Conservation (phyloP, 2,888 invertebrate species). For the Acronicta leporina region DNA sequence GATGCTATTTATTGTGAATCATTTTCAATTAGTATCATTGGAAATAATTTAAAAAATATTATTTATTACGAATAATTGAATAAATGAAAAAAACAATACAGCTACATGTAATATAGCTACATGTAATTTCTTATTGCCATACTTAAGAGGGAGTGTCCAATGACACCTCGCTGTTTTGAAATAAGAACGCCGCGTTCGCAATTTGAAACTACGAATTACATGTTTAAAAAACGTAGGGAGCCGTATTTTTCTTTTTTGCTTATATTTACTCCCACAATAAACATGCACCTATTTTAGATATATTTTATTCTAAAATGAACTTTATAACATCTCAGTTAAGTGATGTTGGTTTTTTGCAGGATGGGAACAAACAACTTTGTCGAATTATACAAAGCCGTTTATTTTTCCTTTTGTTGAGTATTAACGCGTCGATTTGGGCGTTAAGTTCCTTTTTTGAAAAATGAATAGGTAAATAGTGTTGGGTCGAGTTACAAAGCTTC, state of each 20-base stretch:
- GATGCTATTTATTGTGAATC: conserved; percentile 18
- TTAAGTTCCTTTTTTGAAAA: conserved; percentile 87
- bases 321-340: not conserved
- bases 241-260: conserved; percentile 78
- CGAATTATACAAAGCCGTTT: conserved; percentile 86
- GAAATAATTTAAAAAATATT: conserved; percentile 20
- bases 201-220: conserved; percentile 88
- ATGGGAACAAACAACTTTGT: conserved; percentile 30
- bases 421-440: conserved; percentile 88
- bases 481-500: conserved; percentile 81
- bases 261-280: conserved; percentile 58
- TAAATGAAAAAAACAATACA: too few relatives aligned
- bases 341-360: not conserved
- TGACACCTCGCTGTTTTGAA: conserved; percentile 89
- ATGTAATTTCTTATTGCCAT: conserved; percentile 67
- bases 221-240: conserved; percentile 84
- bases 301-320: conserved; percentile 15
- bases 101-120: not conserved
- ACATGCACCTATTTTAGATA: conserved; percentile 9
- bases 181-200: conserved; percentile 88
- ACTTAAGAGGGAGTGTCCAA: conserved; percentile 82
- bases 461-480: conserved; percentile 88
- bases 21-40: conserved; percentile 15
- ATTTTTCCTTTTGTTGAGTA: conserved; percentile 86
- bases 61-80: too few relatives aligned